Conservation (phyloP, 2,888 invertebrate species). For the Caenorhabditis sp. region DNA sequence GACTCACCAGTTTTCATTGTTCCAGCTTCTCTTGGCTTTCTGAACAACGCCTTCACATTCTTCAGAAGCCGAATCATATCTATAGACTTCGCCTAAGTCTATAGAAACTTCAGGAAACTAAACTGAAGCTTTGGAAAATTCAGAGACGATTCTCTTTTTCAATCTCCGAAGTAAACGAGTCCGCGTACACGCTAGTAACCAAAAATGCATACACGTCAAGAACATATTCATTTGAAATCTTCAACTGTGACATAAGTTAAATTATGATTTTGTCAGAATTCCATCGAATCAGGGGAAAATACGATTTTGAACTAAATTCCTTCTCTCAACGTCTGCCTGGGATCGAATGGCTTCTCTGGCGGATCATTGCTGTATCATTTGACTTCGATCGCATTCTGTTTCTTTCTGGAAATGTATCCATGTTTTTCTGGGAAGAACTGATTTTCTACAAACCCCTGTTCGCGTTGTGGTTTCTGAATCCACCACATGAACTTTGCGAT, state of each 20-base stretch:
- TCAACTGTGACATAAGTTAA: not conserved
- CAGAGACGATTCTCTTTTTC: too few species aligned
- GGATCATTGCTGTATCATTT: conserved; percentile 28
- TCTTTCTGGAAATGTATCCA: conserved; percentile 25
- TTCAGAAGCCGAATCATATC: conserved; percentile 53
- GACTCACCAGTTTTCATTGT: conserved; percentile 20
- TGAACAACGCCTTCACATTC: conserved; percentile 32
- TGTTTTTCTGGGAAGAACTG: too few species aligned
- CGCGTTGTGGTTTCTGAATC: conserved; percentile 12
- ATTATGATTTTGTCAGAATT: too few species aligned
- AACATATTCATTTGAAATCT: not conserved
- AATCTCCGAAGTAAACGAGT: not conserved
- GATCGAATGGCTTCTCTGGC: conserved; percentile 32
- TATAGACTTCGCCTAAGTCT: too few species aligned
- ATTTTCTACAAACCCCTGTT: not conserved
- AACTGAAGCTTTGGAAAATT: too few species aligned
- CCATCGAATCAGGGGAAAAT: too few species aligned
- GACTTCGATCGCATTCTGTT: conserved; percentile 35
- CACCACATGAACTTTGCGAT: not conserved
- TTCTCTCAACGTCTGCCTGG: conserved; percentile 17
- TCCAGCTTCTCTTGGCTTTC: conserved; percentile 39
- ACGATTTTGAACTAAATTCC: too few species aligned
- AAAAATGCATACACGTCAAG: not conserved
- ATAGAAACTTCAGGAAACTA: too few species aligned
- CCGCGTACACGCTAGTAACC: not conserved